Evolutionary conservation across 2,797 vertebrate genomes (phyloP).

Genomic region (Odontamblyopus lacepedii): DNA sequence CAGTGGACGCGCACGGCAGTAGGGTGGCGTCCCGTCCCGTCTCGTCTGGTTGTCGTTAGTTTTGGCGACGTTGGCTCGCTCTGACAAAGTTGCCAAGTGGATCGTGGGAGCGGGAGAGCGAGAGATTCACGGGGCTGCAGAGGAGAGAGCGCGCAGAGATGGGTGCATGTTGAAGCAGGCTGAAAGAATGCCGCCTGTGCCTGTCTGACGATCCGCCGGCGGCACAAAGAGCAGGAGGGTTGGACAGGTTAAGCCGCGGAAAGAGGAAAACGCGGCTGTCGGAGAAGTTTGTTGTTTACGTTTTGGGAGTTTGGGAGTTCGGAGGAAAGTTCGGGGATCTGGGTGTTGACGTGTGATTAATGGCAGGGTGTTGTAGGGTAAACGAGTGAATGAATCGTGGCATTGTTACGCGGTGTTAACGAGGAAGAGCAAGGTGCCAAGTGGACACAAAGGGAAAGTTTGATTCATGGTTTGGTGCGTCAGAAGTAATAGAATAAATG

Average conservation of each 20-base stretch:
- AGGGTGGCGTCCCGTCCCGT: conserved; percentile 57
- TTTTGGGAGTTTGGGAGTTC: background rate
- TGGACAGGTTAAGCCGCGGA: background rate
- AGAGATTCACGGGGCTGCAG: conserved; percentile 19
- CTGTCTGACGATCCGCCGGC: conserved; percentile 1
- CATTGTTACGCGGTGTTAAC: background rate
- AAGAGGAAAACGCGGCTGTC: background rate
- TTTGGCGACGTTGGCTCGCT: conserved; percentile 61
- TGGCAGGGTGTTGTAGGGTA: background rate
- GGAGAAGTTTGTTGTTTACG: background rate
- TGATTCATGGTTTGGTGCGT: background rate
- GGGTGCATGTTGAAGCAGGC: conserved; percentile 62
- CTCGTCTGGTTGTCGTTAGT: conserved; percentile 18
- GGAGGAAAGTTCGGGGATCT: background rate
- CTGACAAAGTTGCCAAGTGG: conserved; percentile 51
- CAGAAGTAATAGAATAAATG: too few species aligned
- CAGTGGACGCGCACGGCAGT: conserved; percentile 37
- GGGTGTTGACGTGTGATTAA: background rate
- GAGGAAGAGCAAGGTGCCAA: background rate
- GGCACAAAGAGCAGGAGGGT: background rate
- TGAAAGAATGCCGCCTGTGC: conserved; percentile 42
- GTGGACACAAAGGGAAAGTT: background rate
- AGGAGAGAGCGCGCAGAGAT: conserved; percentile 40
- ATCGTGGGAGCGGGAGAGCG: conserved; percentile 13
- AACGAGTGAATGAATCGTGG: background rate